A percentile compares a stretch with the other conserved stretches of the same genome.
Conservation (phyloP, 2,888 invertebrate species). For the Microlaimidae sp. region DNA sequence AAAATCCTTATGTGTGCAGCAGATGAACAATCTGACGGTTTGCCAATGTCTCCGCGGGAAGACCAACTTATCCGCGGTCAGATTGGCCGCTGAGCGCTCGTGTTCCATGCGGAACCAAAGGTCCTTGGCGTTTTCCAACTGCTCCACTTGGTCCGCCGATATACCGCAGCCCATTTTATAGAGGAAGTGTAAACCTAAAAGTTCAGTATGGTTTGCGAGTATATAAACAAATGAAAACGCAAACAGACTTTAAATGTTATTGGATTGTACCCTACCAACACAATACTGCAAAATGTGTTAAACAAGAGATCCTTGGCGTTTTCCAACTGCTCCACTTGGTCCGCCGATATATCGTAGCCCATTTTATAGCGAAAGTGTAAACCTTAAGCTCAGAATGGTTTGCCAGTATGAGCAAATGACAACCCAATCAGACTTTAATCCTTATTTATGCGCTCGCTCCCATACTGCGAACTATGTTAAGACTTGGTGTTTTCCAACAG, state of each 20-base stretch:
- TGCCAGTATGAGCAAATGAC: too few species aligned
- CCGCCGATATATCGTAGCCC: background rate
- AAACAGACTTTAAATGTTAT: too few species aligned
- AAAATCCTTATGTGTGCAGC: constrained; percentile 5
- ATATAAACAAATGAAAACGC: too few species aligned
- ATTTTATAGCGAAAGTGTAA: background rate
- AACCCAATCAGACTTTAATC: too few species aligned
- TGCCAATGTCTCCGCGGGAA: background rate
- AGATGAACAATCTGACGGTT: constrained; percentile 1
- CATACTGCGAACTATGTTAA: too few species aligned
- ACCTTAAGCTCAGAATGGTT: too few species aligned
- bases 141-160: background rate
- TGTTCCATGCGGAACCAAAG: background rate
- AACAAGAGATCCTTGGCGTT: background rate
- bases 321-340: background rate
- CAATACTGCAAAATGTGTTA: too few species aligned
- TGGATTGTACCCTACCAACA: too few species aligned
- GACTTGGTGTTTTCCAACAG: background rate
- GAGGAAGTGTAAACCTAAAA: too few species aligned
- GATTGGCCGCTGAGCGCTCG: background rate
- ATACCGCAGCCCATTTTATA: constrained; percentile 1
- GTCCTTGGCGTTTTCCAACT: background rate
- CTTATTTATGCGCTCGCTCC: too few species aligned
- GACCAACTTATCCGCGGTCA: background rate
- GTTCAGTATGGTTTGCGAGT: too few species aligned